Percentiles rank a stretch among this genome's conserved stretches.
phyloP scores from a whole-genome alignment of 1,140 invertebrate genomes.

The Trichoplusia ni region DNA sequence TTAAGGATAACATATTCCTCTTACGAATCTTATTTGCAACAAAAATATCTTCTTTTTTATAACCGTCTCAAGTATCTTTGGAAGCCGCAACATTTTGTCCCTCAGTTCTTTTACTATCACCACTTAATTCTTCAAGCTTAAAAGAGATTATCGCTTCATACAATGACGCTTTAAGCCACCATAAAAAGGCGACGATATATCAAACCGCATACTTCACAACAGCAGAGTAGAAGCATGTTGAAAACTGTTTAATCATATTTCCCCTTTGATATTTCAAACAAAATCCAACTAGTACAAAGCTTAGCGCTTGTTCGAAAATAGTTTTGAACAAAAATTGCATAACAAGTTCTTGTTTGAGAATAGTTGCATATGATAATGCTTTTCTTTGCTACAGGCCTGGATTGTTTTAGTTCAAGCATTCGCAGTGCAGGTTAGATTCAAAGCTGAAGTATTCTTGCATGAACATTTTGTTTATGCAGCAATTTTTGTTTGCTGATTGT shows the following conservation, averaged over 20 bases:
- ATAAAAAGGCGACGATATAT: not conserved
- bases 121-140: not conserved
- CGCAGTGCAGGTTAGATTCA: not conserved
- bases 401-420: slow-evolving; percentile 26
- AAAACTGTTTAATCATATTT: slow-evolving; percentile 26
- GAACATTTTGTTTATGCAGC: not conserved
- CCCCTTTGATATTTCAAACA: slow-evolving; percentile 22
- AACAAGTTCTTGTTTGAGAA: slow-evolving; percentile 19
- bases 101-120: no score
- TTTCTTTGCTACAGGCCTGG: slow-evolving; percentile 11
- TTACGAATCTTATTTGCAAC: no score
- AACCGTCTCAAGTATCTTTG: no score
- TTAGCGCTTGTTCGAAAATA: slow-evolving; percentile 26
- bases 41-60: no score
- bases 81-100: no score
- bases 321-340: slow-evolving; percentile 30
- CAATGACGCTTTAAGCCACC: not conserved
- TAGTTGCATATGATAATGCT: slow-evolving; percentile 27
- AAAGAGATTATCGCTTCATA: not conserved
- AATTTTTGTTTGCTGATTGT: slow-evolving; percentile 1
- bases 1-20: no score
- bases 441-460: slow-evolving; percentile 3
- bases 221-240: not conserved
- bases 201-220: slow-evolving; percentile 7
- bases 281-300: slow-evolving; percentile 18